Evolutionary conservation across 1,140 invertebrate species (phyloP), one percentile per base, ranked within the genome.

Genomic region (Bradynema listronoti): DNA sequence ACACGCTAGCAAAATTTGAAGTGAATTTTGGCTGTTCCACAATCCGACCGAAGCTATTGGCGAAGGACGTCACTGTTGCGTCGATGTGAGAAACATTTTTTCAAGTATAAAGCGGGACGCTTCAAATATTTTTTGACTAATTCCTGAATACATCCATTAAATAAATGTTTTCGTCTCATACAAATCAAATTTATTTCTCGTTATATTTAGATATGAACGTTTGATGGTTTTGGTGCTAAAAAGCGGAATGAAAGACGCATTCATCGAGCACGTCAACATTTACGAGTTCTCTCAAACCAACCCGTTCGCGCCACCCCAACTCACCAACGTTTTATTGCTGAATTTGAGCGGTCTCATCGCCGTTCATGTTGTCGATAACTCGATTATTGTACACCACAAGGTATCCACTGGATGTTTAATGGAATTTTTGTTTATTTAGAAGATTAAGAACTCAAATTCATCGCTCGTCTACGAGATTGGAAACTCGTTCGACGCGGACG

Each of bases 391-490:
- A 14, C 60, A 63, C 19, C 61, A 63, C 16, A 56, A 60, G 25
- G 59, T 65, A 6, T 11, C n/a, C 52, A 16, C 9, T 64, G 33
- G n/a, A 16, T 4, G 9, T 11, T 49, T 11, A n/a, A n/a, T n/a
- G n/a, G n/a, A 14, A 6, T 22, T 58, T 7, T 7, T 61, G 7
- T 56, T 42, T 24, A 42, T n/a, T 11, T 53, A 47, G 22, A 39
- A 53, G 11, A 5, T 55, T 55, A 27, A 55, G 52, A 32, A 7
- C 27, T 19, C 51, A 11, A n/a, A 32, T 7, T 16, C 61, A 27
- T 51, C 63, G 1, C 22, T 71, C 3, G 22, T 67, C 7, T 73
- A 67, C 33, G 65, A 67, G 7, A 57, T 71, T 6, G 27, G 27
- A 19, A 4, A 22, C 50, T 29, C 29, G 41, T 14, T 29, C 41